phyloP scores from a whole-genome alignment of 2,113 vertebrate species.

The Gadus macrocephalus region DNA sequence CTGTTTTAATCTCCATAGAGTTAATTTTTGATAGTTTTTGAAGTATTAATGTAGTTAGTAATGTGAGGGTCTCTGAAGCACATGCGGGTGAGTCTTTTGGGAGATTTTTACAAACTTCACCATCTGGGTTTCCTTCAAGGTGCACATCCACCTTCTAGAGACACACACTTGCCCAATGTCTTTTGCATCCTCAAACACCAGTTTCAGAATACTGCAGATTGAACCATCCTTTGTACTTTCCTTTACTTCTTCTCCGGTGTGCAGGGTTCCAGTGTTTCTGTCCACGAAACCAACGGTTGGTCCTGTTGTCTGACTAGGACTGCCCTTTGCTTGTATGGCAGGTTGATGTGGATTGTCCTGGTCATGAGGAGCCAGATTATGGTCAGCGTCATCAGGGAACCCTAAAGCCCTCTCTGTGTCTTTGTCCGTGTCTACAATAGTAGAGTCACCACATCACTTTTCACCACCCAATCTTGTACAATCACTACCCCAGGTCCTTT shows the following conservation, averaged over 20 bases:
- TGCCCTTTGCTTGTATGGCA: too few relatives aligned
- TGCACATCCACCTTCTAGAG: slow-evolving; percentile 18
- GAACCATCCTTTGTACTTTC: slow-evolving; percentile 22
- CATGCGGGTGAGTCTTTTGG: slow-evolving; percentile 25
- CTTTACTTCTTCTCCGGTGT: slow-evolving; percentile 17
- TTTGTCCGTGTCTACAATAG: too few relatives aligned
- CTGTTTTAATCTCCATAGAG: slow-evolving; percentile 35
- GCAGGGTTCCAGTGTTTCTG: slow-evolving; percentile 9
- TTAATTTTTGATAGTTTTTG: slow-evolving; percentile 28
- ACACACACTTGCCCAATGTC: slow-evolving; percentile 24
- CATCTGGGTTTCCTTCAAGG: slow-evolving; percentile 12
- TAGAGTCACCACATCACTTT: slow-evolving; percentile 9
- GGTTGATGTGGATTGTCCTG: too few relatives aligned
- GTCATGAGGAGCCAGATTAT: too few relatives aligned
- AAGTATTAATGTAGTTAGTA: slow-evolving; percentile 23
- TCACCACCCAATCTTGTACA: slow-evolving; percentile 37
- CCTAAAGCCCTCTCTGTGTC: too few relatives aligned
- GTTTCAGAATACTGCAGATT: slow-evolving; percentile 11
- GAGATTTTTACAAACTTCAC: slow-evolving; percentile 14
- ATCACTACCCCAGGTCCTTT: slow-evolving; percentile 33
- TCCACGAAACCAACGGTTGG: not conserved
- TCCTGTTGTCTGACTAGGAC: too few relatives aligned
- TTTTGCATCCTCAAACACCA: slow-evolving; percentile 16
- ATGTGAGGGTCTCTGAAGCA: slow-evolving; percentile 21
- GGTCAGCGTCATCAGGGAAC: too few relatives aligned